Percentiles rank a stretch among this genome's conserved stretches.
phyloP scores from a whole-genome alignment of 2,113 vertebrate species.

The Centrocercus urophasianus region DNA sequence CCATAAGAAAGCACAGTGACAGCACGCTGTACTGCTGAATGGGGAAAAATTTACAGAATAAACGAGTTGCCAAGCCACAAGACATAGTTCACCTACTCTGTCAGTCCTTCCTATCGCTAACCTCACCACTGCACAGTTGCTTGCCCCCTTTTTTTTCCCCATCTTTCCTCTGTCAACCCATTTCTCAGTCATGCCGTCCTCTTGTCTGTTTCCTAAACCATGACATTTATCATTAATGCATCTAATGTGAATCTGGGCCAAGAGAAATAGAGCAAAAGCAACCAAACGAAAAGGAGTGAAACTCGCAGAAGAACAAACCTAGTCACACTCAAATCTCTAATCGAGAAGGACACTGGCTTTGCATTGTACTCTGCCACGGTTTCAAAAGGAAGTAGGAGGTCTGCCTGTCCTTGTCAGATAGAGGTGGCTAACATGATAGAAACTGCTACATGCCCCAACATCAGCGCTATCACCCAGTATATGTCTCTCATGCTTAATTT shows the following conservation, averaged over 20 bases:
- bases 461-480: background rate
- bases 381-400: background rate
- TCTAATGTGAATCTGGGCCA: conserved; percentile 6
- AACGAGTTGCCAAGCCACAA: conserved; percentile 35
- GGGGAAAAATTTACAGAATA: conserved; percentile 20
- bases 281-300: background rate
- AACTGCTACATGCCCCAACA: background rate
- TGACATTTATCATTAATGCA: background rate
- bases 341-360: background rate
- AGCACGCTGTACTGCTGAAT: background rate
- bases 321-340: background rate
- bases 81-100: conserved; percentile 22
- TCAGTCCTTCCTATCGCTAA: background rate
- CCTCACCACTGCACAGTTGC: conserved; percentile 18
- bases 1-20: conserved; percentile 12
- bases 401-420: background rate
- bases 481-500: background rate
- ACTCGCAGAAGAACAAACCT: background rate
- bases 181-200: background rate
- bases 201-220: conserved; percentile 7
- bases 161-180: background rate
- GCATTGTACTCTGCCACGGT: background rate
- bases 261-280: background rate
- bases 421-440: background rate
- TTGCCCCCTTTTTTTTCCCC: background rate